Evolutionary conservation across 2,888 invertebrate species (phyloP).

Genomic region (Marasmarcha lunaedactyla): DNA sequence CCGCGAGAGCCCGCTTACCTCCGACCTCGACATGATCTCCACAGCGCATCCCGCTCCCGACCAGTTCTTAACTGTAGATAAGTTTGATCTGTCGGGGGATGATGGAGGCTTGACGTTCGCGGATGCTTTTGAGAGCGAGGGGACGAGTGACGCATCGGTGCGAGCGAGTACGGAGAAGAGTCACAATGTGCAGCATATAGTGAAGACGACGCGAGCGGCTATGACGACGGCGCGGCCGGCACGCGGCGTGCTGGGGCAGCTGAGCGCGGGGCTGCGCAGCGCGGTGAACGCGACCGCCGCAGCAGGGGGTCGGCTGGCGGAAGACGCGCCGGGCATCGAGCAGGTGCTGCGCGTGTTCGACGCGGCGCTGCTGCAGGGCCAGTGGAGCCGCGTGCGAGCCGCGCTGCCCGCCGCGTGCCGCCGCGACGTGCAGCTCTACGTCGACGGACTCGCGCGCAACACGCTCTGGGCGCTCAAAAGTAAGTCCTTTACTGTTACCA

Average conservation of each 20-base stretch:
- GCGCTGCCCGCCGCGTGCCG: constrained; percentile 62
- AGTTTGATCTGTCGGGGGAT: constrained; percentile 47
- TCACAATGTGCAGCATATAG: constrained; percentile 59
- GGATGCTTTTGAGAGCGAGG: constrained; percentile 34
- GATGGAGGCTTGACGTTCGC: constrained; percentile 55
- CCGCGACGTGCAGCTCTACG: constrained; percentile 70
- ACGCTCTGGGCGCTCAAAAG: constrained; percentile 79
- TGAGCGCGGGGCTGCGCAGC: constrained; percentile 40
- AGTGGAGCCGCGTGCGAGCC: constrained; percentile 64
- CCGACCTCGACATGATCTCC: constrained; percentile 28
- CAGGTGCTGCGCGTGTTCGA: constrained; percentile 69
- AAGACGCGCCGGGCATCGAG: constrained; percentile 46
- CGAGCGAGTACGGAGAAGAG: constrained; percentile 45
- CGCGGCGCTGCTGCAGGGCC: constrained; percentile 63
- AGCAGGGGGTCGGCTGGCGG: constrained; percentile 20
- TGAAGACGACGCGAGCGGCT: constrained; percentile 32
- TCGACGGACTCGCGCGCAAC: constrained; percentile 67
- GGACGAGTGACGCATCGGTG: constrained; percentile 29
- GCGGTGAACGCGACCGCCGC: constrained; percentile 47
- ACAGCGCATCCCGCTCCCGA: constrained; percentile 24
- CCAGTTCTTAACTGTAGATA: constrained; percentile 31
- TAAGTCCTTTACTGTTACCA: constrained; percentile 71
- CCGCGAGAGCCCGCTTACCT: constrained; percentile 34
- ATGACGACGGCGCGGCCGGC: constrained; percentile 36
- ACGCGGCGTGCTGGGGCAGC: constrained; percentile 36